Conservation (phyloP, 2,888 invertebrate genomes). For the Xylophagus ater region DNA sequence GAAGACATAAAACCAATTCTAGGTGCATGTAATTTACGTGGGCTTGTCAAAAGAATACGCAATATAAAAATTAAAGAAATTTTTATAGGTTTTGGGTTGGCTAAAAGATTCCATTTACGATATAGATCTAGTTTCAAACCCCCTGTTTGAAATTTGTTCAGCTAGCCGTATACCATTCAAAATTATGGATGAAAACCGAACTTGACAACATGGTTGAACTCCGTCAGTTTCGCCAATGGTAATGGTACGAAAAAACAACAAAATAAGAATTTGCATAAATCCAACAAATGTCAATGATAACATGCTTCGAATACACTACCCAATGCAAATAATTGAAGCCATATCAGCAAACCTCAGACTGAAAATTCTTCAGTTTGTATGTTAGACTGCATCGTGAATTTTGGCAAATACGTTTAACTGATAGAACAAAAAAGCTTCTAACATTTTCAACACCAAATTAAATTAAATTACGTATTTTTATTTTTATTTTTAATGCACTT, state of each 20-base stretch:
- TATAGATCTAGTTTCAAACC: conserved; percentile 14
- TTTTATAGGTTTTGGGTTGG: conserved; percentile 15
- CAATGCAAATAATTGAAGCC: too few relatives aligned
- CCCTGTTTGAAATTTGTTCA: conserved; percentile 15
- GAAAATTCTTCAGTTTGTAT: too few relatives aligned
- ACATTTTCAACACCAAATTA: too few relatives aligned
- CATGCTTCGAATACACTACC: too few relatives aligned
- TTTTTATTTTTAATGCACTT: too few relatives aligned
- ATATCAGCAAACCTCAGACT: too few relatives aligned
- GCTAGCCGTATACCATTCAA: conserved; percentile 16
- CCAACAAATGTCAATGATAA: conserved; percentile 11
- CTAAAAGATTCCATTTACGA: conserved; percentile 13
- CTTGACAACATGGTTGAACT: conserved; percentile 15
- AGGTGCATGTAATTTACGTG: conserved; percentile 14
- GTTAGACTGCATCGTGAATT: too few relatives aligned
- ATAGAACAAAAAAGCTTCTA: too few relatives aligned
- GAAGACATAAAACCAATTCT: too few relatives aligned
- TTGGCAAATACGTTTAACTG: too few relatives aligned
- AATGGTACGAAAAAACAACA: conserved; percentile 14
- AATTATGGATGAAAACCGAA: conserved; percentile 15
- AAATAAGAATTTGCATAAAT: conserved; percentile 13
- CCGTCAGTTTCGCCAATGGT: conserved; percentile 17
- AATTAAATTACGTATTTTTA: too few relatives aligned
- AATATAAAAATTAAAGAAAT: conserved; percentile 10
- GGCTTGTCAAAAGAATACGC: conserved; percentile 12